Conservation (phyloP, 2,797 vertebrate species). For the Liparis tanakae region DNA sequence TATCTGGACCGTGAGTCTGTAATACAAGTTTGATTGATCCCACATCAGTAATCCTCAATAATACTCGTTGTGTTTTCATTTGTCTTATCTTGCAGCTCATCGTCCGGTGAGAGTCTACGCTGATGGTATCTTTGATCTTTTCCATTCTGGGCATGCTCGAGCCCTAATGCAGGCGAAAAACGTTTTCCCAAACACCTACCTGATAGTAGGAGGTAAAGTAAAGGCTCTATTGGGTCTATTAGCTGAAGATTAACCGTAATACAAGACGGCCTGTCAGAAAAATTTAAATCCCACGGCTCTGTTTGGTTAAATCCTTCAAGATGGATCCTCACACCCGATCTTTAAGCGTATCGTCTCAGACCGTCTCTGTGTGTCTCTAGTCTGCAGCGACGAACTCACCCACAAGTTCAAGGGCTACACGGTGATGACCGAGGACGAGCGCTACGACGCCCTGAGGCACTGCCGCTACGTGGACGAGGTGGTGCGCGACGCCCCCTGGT, state of each 20-base stretch:
- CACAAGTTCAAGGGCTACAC: conserved; percentile 98
- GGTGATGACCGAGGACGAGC: conserved; percentile 96
- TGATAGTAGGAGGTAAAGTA: conserved; percentile 95
- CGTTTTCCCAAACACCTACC: conserved; percentile 94
- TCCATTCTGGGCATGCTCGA: conserved; percentile 97
- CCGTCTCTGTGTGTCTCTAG: conserved; percentile 72
- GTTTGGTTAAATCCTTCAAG: background rate
- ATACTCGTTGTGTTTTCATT: background rate
- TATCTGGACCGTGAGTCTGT: too few relatives aligned
- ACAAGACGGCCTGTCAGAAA: background rate
- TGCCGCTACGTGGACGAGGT: conserved; percentile 99
- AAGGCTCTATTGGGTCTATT: background rate
- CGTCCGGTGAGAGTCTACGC: conserved; percentile 96
- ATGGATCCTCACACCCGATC: background rate
- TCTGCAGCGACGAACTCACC: conserved; percentile 97
- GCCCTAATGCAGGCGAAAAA: conserved; percentile 99
- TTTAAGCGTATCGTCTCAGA: background rate
- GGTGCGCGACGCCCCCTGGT: conserved; percentile 96
- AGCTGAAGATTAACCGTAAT: background rate
- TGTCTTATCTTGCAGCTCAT: conserved; percentile 81
- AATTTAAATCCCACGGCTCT: too few relatives aligned
- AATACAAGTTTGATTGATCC: too few relatives aligned
- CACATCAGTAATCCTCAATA: background rate
- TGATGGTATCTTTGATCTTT: conserved; percentile 99
- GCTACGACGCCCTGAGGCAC: conserved; percentile 95